Evolutionary conservation across 2,888 invertebrate species (phyloP).

Genomic region (Eueremaeus valkanovi): DNA sequence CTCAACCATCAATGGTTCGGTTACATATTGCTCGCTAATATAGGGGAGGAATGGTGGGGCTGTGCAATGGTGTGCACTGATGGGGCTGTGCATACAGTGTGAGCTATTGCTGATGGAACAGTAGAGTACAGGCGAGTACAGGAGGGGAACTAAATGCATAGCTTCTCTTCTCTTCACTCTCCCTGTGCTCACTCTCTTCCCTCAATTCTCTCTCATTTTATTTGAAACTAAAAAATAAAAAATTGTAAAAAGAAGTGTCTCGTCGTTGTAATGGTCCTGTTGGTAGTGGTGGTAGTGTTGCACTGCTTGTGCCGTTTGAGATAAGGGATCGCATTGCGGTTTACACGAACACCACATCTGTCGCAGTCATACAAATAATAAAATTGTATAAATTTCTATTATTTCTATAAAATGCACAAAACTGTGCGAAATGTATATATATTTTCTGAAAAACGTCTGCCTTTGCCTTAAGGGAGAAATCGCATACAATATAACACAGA

Average conservation of each 20-base stretch:
- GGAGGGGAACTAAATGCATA: slow-evolving; percentile 14
- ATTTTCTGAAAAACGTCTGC: slow-evolving; percentile 16
- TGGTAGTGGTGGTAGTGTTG: slow-evolving; percentile 7
- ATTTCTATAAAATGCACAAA: slow-evolving; percentile 30
- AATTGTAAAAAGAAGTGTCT: slow-evolving; percentile 33
- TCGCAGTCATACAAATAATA: slow-evolving; percentile 20
- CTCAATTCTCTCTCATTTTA: slow-evolving; percentile 17
- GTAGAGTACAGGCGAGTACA: not conserved
- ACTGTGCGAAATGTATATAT: slow-evolving; percentile 27
- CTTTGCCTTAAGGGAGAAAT: not conserved
- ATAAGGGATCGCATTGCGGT: slow-evolving; percentile 34
- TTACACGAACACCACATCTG: slow-evolving; percentile 29
- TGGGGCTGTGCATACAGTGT: too few relatives aligned
- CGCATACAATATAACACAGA: not conserved
- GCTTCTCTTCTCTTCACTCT: not conserved
- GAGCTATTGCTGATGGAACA: too few relatives aligned
- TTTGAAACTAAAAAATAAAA: slow-evolving; percentile 25
- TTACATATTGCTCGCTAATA: slow-evolving; percentile 37
- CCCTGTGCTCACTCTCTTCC: not conserved
- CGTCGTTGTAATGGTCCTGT: not conserved
- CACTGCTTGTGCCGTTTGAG: not conserved
- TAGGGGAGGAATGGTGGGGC: slow-evolving; percentile 10
- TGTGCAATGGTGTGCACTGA: not conserved
- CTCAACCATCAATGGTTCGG: slow-evolving; percentile 29
- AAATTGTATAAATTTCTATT: slow-evolving; percentile 32